A percentile compares a stretch with the other conserved stretches of the same genome.
Conservation (phyloP, 2,797 vertebrate genomes). For the Enteromius treurensis region DNA sequence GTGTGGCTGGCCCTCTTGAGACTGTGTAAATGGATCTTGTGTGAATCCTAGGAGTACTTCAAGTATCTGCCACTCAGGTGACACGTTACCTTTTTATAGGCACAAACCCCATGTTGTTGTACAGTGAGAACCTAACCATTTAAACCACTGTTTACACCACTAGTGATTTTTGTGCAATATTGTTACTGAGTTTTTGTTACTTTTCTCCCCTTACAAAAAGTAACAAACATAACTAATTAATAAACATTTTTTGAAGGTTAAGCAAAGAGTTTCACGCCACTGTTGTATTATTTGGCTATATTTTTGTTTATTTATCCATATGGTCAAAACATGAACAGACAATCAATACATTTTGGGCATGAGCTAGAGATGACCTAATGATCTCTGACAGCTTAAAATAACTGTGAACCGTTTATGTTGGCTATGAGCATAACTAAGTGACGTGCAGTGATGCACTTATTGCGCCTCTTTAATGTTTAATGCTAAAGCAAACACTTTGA, state of each 20-base stretch:
- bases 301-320: background rate
- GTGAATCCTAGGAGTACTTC: background rate
- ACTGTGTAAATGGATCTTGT: background rate
- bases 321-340: background rate
- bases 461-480: slow-evolving; percentile 6
- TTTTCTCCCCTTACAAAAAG: background rate
- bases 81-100: background rate
- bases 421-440: slow-evolving; percentile 1
- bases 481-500: slow-evolving; percentile 29
- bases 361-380: background rate
- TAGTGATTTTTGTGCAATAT: background rate
- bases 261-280: background rate
- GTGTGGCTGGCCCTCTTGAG: background rate
- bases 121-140: background rate
- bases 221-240: too few species aligned
- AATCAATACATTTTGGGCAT: background rate
- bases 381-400: background rate
- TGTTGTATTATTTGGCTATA: background rate
- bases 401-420: background rate
- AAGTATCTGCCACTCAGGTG: background rate
- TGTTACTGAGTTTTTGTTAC: background rate
- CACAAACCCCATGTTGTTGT: background rate
- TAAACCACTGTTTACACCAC: background rate
- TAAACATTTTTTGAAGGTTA: background rate
- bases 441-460: background rate